Base-by-base conservation (phyloP, 1,140 invertebrate genomes). In the Caenorhabditis tropicalis region DNA sequence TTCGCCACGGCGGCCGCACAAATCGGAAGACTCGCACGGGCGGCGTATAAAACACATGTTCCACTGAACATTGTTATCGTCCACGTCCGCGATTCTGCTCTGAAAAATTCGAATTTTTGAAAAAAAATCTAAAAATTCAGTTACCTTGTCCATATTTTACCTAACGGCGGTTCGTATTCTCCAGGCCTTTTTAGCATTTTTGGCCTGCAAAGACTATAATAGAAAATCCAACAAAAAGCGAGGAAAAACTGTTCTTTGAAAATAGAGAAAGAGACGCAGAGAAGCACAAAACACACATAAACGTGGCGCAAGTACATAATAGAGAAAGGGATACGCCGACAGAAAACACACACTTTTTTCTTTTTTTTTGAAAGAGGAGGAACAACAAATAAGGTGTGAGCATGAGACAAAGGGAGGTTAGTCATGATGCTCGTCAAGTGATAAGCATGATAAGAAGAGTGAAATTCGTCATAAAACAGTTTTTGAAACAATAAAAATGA, bases 21-120 rank as follows among this genome's bases (percentile, higher is more conserved):
- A 79, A 95, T 90, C 19, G 94, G 94, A 90, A 95, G 93, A 16
- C 94, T 94, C 33, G 94, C 94, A 87, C 94, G 92, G 19, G 94
- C 93, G 0, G 94, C 93, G 91, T 95, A 95, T 16, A 94, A 86
- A 87, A 94, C 93, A 83, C 93, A 93, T 27, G 94, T 94, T 4
- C 94, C 94, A 51, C 92, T 92, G 74, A 94, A 92, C 56, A 95
- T 90, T 21, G 93, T 93, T 33, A 93, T 88, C 53, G 94, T 93
- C 94, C 94, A 95, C 89, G 93, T 88, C 56, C 90, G 88, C 82
- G 92, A 91, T 86, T 93, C 92, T 39, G 88, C 82, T 87, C 92
- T 93, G 65, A 56, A 88, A 86, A 56, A 56, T n/a, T 16, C 19
- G 2, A 27, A 43, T 6, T 43, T 43, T 43, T 43, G 81, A 33